phyloP scores from a whole-genome alignment of 2,113 vertebrate genomes.

The Rhinichthys klamathensis region DNA sequence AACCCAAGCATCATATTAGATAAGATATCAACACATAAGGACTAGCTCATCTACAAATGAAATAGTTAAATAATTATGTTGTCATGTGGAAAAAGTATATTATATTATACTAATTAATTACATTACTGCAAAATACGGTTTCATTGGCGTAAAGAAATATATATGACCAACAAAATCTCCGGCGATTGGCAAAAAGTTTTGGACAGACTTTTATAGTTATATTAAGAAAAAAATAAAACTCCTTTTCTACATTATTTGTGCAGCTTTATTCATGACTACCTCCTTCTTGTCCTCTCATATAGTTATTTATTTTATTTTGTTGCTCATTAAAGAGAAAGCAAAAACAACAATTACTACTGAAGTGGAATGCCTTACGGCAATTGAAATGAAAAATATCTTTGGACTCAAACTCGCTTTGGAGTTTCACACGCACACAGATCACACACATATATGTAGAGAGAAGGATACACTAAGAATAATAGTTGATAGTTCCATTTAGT shows the following conservation, averaged over 20 bases:
- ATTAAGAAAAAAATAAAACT: background rate
- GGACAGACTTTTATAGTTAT: background rate
- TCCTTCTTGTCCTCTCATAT: background rate
- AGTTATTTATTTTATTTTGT: background rate
- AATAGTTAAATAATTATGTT: too few species aligned
- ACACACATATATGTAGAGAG: background rate
- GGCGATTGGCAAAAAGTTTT: background rate
- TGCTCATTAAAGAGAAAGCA: slow-evolving; percentile 18
- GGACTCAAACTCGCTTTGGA: background rate
- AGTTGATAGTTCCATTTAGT: background rate
- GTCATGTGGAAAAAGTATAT: too few species aligned
- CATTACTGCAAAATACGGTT: background rate
- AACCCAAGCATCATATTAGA: background rate
- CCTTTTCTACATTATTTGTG: background rate
- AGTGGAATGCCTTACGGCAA: background rate
- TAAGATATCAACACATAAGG: background rate
- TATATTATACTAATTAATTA: background rate
- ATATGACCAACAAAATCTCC: background rate
- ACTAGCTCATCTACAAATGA: too few species aligned
- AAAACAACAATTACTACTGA: background rate
- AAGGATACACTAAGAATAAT: background rate
- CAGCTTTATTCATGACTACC: background rate
- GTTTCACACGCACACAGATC: background rate
- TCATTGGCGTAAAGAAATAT: background rate
- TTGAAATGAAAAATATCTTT: slow-evolving; percentile 5